Conservation (phyloP, 2,888 invertebrate genomes). For the Agrochola lychnidis region DNA sequence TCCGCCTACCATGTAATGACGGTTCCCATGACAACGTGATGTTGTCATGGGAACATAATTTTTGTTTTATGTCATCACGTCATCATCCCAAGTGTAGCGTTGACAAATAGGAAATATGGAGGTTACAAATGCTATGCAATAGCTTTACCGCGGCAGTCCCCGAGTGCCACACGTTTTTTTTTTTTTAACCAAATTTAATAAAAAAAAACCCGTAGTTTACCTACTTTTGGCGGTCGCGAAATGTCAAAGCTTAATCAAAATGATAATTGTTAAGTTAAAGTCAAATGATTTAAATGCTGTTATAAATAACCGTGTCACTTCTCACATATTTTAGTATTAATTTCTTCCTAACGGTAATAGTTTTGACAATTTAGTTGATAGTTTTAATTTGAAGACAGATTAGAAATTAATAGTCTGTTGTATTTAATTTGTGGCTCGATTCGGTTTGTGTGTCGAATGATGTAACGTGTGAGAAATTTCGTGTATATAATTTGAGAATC, state of each 20-base stretch:
- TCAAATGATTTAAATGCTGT: slow-evolving; percentile 16
- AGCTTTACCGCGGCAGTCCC: too few species aligned
- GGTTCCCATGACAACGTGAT: too few species aligned
- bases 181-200: neutral
- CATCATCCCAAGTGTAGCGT: too few species aligned
- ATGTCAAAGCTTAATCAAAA: slow-evolving; percentile 36
- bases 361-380: slow-evolving; percentile 41
- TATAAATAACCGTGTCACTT: slow-evolving; percentile 29
- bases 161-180: too few species aligned
- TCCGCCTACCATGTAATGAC: too few species aligned
- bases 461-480: slow-evolving; percentile 12
- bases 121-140: too few species aligned
- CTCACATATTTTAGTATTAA: slow-evolving; percentile 20
- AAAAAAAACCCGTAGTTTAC: neutral
- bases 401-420: slow-evolving; percentile 31
- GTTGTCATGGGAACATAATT: too few species aligned
- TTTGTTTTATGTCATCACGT: too few species aligned
- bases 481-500: slow-evolving; percentile 10
- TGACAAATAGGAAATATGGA: too few species aligned
- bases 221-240: slow-evolving; percentile 11
- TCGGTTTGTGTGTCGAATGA: slow-evolving; percentile 43
- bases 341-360: slow-evolving; percentile 36
- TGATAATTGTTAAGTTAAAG: slow-evolving; percentile 21
- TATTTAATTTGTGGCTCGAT: slow-evolving; percentile 16
- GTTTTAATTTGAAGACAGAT: slow-evolving; percentile 44